phyloP scores from a whole-genome alignment of 2,888 invertebrate species.

The Eupsilia transversa region DNA sequence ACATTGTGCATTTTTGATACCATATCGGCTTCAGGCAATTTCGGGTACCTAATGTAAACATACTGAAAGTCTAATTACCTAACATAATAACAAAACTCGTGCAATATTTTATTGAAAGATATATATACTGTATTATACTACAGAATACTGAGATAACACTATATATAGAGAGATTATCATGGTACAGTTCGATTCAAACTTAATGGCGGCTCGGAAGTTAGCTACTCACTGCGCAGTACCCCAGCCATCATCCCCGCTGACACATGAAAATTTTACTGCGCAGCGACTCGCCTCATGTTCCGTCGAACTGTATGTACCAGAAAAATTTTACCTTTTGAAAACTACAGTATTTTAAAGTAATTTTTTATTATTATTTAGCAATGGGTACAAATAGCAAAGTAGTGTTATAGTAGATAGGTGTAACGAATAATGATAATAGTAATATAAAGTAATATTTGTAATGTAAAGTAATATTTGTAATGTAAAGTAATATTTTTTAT shows the following conservation, averaged over 20 bases:
- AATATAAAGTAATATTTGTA: no score
- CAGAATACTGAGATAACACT: neutral
- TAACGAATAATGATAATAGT: neutral
- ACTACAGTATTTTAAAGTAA: constrained; percentile 27
- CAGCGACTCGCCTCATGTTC: no score
- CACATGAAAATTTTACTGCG: no score
- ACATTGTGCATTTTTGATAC: neutral
- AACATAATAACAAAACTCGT: neutral
- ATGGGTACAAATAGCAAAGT: neutral
- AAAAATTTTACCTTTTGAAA: neutral
- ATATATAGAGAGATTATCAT: neutral
- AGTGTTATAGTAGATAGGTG: neutral
- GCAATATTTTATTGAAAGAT: neutral
- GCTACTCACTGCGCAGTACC: no score
- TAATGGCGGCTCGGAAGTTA: no score
- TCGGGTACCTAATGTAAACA: no score
- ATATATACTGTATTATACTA: neutral
- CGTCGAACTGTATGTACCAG: no score
- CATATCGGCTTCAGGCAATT: neutral
- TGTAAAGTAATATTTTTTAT: neutral
- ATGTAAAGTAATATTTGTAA: no score
- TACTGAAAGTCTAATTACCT: neutral
- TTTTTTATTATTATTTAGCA: neutral
- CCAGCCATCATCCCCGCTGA: no score
- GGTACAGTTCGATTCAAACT: no score